Evolutionary conservation across 2,888 invertebrate species (phyloP).

Genomic region (Gibbula magus): DNA sequence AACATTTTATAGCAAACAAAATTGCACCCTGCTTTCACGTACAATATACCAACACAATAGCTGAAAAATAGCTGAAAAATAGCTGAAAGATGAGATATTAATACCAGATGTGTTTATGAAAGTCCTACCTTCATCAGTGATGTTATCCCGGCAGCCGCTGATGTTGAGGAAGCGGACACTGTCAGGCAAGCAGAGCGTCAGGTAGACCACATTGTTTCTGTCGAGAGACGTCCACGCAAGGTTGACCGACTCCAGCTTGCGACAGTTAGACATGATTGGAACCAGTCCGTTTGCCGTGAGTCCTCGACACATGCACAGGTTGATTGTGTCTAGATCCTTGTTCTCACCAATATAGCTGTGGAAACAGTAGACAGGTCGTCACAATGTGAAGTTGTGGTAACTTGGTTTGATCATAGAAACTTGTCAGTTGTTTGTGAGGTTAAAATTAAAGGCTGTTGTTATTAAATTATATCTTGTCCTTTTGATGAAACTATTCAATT

Average conservation of each 20-base stretch:
- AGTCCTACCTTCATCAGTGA: constrained; percentile 82
- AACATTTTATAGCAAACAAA: too few species aligned
- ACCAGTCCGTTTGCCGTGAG: constrained; percentile 81
- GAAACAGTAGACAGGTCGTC: constrained; percentile 13
- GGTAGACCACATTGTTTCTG: constrained; percentile 79
- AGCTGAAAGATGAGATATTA: too few species aligned
- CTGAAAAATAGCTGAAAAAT: too few species aligned
- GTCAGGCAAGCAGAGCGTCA: constrained; percentile 81
- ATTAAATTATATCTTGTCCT: too few species aligned
- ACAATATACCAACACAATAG: too few species aligned
- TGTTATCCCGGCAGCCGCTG: constrained; percentile 86
- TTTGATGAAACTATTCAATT: too few species aligned
- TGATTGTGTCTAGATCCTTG: constrained; percentile 84
- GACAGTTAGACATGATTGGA: constrained; percentile 80
- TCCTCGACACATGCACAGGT: constrained; percentile 88
- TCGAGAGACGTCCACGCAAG: constrained; percentile 87
- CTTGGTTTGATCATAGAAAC: too few species aligned
- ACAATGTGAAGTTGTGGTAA: too few species aligned
- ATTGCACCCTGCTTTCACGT: too few species aligned
- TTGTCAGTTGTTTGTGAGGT: too few species aligned
- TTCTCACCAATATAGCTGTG: constrained; percentile 81
- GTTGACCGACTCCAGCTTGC: constrained; percentile 80
- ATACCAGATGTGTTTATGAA: too few species aligned
- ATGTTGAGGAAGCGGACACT: constrained; percentile 85
- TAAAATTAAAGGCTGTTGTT: too few species aligned